Evolutionary conservation across 2,888 invertebrate species (phyloP), one percentile per base, ranked within the genome.

Genomic region (Brachypterus glaber): DNA sequence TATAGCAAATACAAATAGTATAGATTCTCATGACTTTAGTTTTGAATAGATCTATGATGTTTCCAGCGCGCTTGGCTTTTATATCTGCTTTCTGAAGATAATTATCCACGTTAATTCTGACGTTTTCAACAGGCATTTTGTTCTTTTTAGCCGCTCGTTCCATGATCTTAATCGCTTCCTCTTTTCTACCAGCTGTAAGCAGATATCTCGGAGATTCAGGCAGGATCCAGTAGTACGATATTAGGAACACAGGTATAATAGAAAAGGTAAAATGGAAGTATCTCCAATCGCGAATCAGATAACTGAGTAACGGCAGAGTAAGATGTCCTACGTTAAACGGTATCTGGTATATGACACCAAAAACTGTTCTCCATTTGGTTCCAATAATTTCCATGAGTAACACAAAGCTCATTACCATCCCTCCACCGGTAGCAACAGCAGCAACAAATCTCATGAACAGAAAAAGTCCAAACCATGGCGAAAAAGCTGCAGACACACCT

Each of bases 131-230:
- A 2, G 63, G 59, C 32, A 63, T 51, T 3, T 58, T 53, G 48
- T 71, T 72, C 30, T 46, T 51, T 47, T 66, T 72, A 1, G 83
- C 83, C 5, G 79, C 81, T 39, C 69, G 68, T 35, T 73, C 73
- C n/a, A 87, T 61, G 1, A 82, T 62, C 18, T 64, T 57, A 2
- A 78, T 66, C 0, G 85, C 79, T 48, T 74, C 67, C 17, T 75
- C 73, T 37, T 73, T 69, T 43, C 69, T 71, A 1, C 82, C 82
- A 2, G 76, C 73, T 8, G 80, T 77, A 29, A 83, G 70, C 5
- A 86, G 66, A 85, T 85, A 87, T 37, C 86, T 70, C 0, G 87
- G 85, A 2, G 85, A 85, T 64, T 87, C 87, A 0, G 84, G 84
- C 37, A 85, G 64, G 4, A 82, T 54, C 74, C 79, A 82, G 52